Evolutionary conservation across 2,797 vertebrate species (phyloP).

Genomic region (Gila robusta): DNA sequence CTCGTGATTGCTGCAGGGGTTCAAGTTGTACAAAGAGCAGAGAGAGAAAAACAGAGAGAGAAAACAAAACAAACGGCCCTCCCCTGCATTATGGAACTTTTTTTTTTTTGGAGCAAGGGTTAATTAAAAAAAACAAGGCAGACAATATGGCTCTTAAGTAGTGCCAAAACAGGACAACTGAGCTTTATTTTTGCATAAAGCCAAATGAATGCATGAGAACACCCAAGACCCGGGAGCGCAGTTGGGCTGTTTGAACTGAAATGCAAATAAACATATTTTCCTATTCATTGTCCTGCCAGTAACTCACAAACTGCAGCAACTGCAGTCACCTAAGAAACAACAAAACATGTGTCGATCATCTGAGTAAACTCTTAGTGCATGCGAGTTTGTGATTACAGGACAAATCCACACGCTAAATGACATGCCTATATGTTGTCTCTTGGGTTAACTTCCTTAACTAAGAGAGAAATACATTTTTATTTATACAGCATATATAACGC

Average conservation of each 20-base stretch:
- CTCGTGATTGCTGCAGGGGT: conserved; percentile 74
- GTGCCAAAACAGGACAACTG: not conserved
- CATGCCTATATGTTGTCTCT: not conserved
- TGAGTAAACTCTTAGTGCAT: not conserved
- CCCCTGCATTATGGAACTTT: not conserved
- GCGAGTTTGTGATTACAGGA: not conserved
- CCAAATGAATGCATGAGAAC: conserved; percentile 32
- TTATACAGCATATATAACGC: not conserved
- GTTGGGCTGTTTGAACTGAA: conserved; percentile 39
- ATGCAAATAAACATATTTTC: conserved; percentile 49
- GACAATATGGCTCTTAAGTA: conserved; percentile 5
- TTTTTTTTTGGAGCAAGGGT: conserved; percentile 21
- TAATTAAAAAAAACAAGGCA: conserved; percentile 6
- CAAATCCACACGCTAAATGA: not conserved
- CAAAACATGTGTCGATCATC: not conserved
- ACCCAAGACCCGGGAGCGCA: not conserved
- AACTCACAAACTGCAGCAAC: conserved; percentile 26
- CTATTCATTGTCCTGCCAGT: conserved; percentile 21
- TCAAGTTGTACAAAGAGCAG: conserved; percentile 76
- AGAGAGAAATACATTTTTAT: not conserved
- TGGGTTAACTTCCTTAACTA: not conserved
- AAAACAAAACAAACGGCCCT: conserved; percentile 57
- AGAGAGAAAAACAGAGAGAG: conserved; percentile 78
- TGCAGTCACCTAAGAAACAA: conserved; percentile 27
- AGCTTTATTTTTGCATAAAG: conserved; percentile 49